These are phyloP conservation scores for Mustela nigripes DNA, from an alignment of 2,113 vertebrate species.

Conservation along the genomic window DNA sequence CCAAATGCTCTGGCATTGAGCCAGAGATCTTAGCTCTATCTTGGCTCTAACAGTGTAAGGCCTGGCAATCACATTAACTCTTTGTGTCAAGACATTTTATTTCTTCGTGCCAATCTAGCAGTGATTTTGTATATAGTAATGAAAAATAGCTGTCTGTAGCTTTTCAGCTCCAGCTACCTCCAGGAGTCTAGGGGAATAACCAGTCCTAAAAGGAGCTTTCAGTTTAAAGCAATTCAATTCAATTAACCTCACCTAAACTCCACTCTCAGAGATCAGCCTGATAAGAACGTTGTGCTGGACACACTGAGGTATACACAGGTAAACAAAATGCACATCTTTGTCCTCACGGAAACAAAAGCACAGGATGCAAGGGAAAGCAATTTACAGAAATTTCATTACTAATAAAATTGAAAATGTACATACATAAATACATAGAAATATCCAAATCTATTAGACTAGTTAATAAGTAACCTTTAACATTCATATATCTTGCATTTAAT, in stretches of 20 bases:
- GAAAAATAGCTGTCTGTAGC: constrained; percentile 32
- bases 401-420: background rate
- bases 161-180: background rate
- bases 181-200: background rate
- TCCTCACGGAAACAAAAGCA: background rate
- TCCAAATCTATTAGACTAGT: background rate
- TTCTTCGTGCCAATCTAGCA: background rate
- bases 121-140: constrained; percentile 11
- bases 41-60: background rate
- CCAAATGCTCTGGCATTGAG: background rate
- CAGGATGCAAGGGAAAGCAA: background rate
- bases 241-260: background rate
- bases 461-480: background rate
- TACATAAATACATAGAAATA: background rate
- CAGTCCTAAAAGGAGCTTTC: background rate
- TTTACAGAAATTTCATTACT: background rate
- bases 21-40: background rate
- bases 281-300: background rate
- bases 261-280: background rate
- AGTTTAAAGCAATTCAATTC: constrained; percentile 36
- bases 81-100: constrained; percentile 46
- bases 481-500: background rate
- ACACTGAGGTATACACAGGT: too few species aligned
- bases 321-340: background rate
- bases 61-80: background rate